Evolutionary conservation across 2,113 vertebrate genomes (phyloP).

Genomic region (Apodemus sylvaticus): DNA sequence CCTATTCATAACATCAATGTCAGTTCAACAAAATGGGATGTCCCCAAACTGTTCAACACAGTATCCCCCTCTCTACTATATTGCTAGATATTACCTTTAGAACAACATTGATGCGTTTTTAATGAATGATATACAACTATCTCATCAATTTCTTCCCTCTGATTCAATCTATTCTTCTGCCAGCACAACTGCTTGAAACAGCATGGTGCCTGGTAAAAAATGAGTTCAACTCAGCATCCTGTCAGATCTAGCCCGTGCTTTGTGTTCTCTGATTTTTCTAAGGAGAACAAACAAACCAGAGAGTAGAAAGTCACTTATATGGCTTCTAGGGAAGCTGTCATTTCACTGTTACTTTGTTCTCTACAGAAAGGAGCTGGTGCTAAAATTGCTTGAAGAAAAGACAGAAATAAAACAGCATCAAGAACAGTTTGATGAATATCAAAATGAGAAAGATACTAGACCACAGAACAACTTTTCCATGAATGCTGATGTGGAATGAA

Average conservation of each 20-base stretch:
- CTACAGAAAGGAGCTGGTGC: slow-evolving; percentile 9
- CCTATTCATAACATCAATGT: background rate
- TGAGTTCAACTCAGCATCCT: slow-evolving; percentile 46
- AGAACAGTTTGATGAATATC: slow-evolving; percentile 41
- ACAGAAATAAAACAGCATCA: slow-evolving; percentile 51
- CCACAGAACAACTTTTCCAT: background rate
- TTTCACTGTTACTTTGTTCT: slow-evolving; percentile 60
- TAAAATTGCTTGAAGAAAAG: slow-evolving; percentile 38
- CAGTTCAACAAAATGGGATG: background rate
- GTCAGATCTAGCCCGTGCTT: slow-evolving; percentile 42
- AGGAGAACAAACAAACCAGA: slow-evolving; percentile 61
- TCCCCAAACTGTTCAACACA: background rate
- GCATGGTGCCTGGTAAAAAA: slow-evolving; percentile 52
- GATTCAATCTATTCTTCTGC: slow-evolving; percentile 4
- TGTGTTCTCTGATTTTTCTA: slow-evolving; percentile 70
- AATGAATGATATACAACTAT: background rate
- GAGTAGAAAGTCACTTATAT: slow-evolving; percentile 47
- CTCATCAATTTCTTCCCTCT: background rate
- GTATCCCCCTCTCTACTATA: background rate
- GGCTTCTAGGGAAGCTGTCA: slow-evolving; percentile 66
- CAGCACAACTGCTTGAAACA: slow-evolving; percentile 28
- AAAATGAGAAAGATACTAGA: background rate
- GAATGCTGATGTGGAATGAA: background rate
- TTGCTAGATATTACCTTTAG: background rate
- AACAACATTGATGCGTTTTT: background rate